Evolutionary conservation across 2,113 vertebrate species (phyloP).

Genomic region (Rutilus rutilus): DNA sequence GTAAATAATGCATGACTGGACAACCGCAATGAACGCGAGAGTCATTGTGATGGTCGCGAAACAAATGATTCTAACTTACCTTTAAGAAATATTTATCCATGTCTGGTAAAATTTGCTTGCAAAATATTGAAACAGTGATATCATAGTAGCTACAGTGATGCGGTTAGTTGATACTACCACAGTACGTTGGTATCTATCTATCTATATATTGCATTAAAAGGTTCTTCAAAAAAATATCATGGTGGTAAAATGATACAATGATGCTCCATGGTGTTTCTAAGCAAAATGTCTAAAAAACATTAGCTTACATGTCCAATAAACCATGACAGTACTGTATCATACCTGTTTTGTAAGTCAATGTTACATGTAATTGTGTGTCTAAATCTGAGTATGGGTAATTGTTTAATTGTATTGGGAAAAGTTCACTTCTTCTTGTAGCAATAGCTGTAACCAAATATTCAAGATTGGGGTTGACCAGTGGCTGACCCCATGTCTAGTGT

Average conservation of each 20-base stretch:
- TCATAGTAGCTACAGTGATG: neutral
- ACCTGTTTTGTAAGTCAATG: neutral
- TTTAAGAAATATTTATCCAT: neutral
- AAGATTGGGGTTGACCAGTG: neutral
- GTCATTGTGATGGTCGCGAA: neutral
- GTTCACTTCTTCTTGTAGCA: no score
- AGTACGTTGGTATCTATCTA: neutral
- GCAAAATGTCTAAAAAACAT: neutral
- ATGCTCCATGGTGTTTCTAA: no score
- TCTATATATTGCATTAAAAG: neutral
- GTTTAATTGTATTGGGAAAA: no score
- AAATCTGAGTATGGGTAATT: no score
- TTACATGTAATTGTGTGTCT: no score
- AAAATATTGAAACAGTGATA: neutral
- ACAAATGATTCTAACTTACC: neutral
- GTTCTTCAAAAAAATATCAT: neutral
- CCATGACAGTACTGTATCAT: neutral
- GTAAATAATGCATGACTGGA: conserved; percentile 52
- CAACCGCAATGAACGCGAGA: neutral
- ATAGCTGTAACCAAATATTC: neutral
- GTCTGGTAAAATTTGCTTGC: neutral
- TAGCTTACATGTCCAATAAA: neutral
- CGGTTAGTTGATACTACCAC: neutral
- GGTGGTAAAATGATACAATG: neutral
- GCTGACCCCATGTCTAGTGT: neutral